phyloP scores from a whole-genome alignment of 2,113 vertebrate genomes.

The Penelope pileata region DNA sequence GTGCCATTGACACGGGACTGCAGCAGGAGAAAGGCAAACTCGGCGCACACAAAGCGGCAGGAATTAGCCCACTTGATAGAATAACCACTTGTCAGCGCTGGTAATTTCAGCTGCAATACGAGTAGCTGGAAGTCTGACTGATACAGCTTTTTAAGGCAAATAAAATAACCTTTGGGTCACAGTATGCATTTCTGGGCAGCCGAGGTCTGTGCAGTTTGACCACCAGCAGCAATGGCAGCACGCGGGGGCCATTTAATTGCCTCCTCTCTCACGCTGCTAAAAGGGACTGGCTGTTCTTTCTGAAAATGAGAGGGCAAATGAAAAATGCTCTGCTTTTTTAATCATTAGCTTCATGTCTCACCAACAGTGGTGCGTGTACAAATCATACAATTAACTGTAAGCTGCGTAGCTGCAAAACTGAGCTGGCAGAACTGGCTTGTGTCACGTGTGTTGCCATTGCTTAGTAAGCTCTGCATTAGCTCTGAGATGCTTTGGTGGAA shows the following conservation, averaged over 20 bases:
- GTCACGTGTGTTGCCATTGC: background rate
- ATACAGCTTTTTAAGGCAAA: background rate
- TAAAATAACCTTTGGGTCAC: background rate
- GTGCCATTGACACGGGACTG: background rate
- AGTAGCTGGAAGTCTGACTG: background rate
- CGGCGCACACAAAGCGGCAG: background rate
- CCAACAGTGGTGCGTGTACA: background rate
- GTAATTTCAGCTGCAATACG: background rate
- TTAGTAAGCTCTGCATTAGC: constrained; percentile 15
- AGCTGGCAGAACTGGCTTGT: background rate
- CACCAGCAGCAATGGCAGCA: background rate
- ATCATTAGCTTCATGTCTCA: background rate
- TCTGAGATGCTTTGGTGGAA: background rate
- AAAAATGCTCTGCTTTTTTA: background rate
- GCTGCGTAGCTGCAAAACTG: background rate
- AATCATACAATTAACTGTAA: background rate
- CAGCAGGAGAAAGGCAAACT: background rate
- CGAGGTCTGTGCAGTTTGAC: background rate
- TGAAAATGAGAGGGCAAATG: background rate
- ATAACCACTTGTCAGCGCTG: background rate
- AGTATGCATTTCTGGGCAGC: background rate
- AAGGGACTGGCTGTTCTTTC: background rate
- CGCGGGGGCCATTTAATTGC: no score
- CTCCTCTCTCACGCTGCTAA: no score
- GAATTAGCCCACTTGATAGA: background rate